These are phyloP conservation scores for Cichladusa arquata DNA, from an alignment of 2,113 vertebrate species.

Conservation along the genomic window DNA sequence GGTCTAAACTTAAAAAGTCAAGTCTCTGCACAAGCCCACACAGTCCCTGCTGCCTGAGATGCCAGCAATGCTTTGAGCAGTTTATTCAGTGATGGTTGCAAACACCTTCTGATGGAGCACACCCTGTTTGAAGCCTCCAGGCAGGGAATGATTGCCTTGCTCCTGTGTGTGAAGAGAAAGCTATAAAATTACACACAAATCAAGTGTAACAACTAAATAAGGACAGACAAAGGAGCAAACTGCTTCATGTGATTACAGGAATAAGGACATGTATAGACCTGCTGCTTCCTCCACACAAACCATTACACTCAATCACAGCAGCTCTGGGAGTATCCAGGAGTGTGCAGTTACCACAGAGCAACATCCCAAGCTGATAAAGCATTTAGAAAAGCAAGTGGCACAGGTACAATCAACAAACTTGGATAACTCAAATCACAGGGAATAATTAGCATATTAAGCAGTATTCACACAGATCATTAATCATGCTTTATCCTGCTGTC, in stretches of 20 bases:
- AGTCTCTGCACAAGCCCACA: neutral
- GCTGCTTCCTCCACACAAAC: neutral
- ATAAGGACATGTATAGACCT: neutral
- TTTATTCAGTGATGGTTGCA: accelerated
- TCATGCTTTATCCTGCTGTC: accelerated
- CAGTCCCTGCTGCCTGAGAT: accelerated
- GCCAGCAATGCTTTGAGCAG: accelerated
- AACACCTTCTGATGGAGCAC: neutral
- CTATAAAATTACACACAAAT: neutral
- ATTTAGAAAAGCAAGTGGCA: neutral
- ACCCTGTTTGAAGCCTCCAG: neutral
- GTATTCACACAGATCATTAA: neutral
- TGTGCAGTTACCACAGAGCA: neutral
- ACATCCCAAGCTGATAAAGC: accelerated
- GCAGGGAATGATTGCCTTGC: neutral
- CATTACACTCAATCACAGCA: neutral
- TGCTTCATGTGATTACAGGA: neutral
- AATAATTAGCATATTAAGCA: neutral
- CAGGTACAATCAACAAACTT: neutral
- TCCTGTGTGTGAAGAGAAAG: accelerated
- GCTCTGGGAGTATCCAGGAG: neutral
- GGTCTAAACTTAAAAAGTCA: neutral
- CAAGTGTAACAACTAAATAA: neutral
- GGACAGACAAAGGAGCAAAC: neutral
- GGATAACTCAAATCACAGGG: neutral